phyloP scores from a whole-genome alignment of 2,888 invertebrate species.

The Ommatoiulus sabulosus region DNA sequence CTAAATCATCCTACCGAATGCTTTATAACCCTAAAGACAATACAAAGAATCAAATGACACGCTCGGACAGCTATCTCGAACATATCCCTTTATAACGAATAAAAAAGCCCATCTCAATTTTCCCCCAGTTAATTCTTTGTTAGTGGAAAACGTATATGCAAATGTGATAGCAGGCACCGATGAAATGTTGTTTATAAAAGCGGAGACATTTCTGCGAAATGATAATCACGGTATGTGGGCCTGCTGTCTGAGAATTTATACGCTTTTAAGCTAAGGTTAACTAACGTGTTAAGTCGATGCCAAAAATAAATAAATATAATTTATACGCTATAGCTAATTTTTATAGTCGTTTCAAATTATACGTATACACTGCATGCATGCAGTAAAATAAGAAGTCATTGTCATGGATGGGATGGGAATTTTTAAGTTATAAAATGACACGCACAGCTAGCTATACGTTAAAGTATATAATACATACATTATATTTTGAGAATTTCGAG shows the following conservation, averaged over 20 bases:
- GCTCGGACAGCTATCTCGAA: neutral
- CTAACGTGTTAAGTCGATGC: neutral
- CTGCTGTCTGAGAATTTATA: neutral
- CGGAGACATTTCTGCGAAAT: neutral
- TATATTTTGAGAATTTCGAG: too few relatives aligned
- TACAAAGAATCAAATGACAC: neutral
- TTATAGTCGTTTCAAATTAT: neutral
- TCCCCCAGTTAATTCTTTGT: neutral
- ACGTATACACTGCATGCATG: too few relatives aligned
- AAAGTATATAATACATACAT: too few relatives aligned
- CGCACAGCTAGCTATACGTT: too few relatives aligned
- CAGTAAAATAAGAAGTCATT: too few relatives aligned
- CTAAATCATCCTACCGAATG: neutral
- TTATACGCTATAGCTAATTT: neutral
- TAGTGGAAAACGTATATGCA: too few relatives aligned
- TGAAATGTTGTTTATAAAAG: neutral
- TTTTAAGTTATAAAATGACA: too few relatives aligned
- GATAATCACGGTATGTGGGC: neutral
- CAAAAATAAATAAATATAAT: neutral
- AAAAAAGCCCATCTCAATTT: neutral
- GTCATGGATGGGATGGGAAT: too few relatives aligned
- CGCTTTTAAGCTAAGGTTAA: neutral
- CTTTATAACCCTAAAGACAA: neutral
- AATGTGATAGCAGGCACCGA: neutral
- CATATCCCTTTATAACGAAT: neutral